Percentiles rank a stretch among this genome's conserved stretches.
Conservation (phyloP, 2,113 vertebrate genomes). For the Solea solea region DNA sequence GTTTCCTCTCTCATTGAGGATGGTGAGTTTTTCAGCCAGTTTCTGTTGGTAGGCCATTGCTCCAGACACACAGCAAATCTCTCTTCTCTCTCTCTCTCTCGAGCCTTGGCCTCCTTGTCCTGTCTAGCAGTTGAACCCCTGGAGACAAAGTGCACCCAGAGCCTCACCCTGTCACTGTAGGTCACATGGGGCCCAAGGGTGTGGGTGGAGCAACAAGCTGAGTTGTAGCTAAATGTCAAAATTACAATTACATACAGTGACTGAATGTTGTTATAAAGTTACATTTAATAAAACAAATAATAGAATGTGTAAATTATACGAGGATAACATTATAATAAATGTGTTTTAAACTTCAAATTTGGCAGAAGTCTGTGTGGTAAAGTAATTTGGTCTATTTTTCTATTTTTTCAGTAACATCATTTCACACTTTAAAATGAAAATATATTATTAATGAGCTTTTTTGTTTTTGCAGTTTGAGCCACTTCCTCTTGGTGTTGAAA, state of each 20-base stretch:
- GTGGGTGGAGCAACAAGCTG: conserved; percentile 56
- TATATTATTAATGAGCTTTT: too few relatives aligned
- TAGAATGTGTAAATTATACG: too few relatives aligned
- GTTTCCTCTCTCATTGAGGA: conserved; percentile 89
- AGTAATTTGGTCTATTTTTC: too few relatives aligned
- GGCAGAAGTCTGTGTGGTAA: too few relatives aligned
- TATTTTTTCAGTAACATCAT: too few relatives aligned
- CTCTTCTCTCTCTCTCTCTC: conserved; percentile 10
- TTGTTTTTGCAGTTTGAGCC: not conserved
- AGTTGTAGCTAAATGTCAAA: conserved; percentile 1
- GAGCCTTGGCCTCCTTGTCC: conserved; percentile 55
- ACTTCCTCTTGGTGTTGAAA: conserved; percentile 24
- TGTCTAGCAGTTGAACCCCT: conserved; percentile 21
- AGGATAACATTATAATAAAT: too few relatives aligned
- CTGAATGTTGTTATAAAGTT: not conserved
- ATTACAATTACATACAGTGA: not conserved
- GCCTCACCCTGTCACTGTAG: conserved; percentile 58
- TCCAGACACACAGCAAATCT: conserved; percentile 63
- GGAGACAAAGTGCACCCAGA: conserved; percentile 48
- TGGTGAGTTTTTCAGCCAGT: conserved; percentile 91
- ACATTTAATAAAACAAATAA: too few relatives aligned
- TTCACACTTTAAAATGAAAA: too few relatives aligned
- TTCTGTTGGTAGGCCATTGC: conserved; percentile 90
- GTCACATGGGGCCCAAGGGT: conserved; percentile 66
- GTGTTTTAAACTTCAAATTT: too few relatives aligned